These are phyloP conservation scores for Drosophila busckii DNA, from an alignment of 1,140 invertebrate genomes.

Conservation along the genomic window DNA sequence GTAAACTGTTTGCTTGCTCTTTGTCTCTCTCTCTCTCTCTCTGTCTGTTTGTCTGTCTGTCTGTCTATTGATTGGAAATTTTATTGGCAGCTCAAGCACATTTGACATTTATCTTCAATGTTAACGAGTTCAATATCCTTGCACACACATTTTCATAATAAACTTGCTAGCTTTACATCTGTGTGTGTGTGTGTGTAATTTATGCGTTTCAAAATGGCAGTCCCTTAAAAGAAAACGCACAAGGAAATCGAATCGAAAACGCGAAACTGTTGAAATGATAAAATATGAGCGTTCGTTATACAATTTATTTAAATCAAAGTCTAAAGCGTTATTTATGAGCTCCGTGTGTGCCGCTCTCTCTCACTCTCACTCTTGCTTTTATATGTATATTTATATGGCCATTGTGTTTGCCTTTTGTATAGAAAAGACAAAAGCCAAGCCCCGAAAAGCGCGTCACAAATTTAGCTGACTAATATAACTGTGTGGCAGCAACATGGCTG, in stretches of 20 bases:
- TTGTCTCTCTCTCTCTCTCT: conserved; percentile 8
- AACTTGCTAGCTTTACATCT: neutral
- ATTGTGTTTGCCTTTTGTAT: conserved; percentile 71
- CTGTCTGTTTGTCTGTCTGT: too few relatives aligned
- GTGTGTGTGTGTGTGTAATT: conserved; percentile 28
- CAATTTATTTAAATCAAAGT: conserved; percentile 77
- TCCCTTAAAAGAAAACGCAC: conserved; percentile 13
- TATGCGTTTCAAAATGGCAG: conserved; percentile 40
- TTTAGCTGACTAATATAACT: conserved; percentile 52
- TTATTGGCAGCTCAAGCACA: too few relatives aligned
- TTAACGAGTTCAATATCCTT: too few relatives aligned
- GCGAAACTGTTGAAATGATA: conserved; percentile 64
- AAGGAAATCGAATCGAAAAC: conserved; percentile 45
- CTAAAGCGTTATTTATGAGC: conserved; percentile 76
- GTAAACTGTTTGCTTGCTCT: conserved; percentile 25
- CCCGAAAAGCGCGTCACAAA: conserved; percentile 69
- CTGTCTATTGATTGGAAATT: too few relatives aligned
- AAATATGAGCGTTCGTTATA: conserved; percentile 71
- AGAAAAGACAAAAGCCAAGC: conserved; percentile 73
- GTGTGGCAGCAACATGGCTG: neutral
- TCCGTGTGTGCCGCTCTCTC: conserved; percentile 8
- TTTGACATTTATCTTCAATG: too few relatives aligned
- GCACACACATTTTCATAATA: too few relatives aligned
- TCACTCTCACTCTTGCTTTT: neutral
- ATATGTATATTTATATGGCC: conserved; percentile 15